Evolutionary conservation across 2,888 invertebrate genomes (phyloP).

Genomic region (Lysandra bellargus): DNA sequence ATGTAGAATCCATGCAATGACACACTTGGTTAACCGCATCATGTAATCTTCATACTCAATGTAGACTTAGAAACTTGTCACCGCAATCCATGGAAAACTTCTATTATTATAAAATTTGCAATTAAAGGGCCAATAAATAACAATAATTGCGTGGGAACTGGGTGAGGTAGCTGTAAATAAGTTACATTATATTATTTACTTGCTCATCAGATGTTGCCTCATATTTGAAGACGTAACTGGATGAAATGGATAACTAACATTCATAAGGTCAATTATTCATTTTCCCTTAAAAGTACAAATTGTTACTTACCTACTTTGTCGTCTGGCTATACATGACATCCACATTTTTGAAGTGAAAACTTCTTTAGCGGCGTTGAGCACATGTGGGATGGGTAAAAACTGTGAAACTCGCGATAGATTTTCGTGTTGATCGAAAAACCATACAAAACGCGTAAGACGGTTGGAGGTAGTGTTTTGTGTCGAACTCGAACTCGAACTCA

Average conservation of each 20-base stretch:
- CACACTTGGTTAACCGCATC: not conserved
- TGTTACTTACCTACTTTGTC: too few relatives aligned
- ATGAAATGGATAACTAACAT: too few relatives aligned
- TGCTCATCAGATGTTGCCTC: constrained; percentile 31
- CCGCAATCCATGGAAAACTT: not conserved
- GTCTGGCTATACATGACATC: too few relatives aligned
- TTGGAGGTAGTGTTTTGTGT: too few relatives aligned
- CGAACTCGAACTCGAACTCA: too few relatives aligned
- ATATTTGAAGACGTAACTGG: not conserved
- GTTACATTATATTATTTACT: constrained; percentile 21
- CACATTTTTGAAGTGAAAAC: too few relatives aligned
- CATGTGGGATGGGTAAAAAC: too few relatives aligned
- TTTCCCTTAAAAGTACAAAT: not conserved
- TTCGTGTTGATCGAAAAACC: too few relatives aligned
- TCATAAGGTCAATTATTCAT: too few relatives aligned
- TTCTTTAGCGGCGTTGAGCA: too few relatives aligned
- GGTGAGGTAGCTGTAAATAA: not conserved
- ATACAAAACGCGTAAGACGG: too few relatives aligned
- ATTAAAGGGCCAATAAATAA: constrained; percentile 22
- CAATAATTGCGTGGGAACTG: not conserved
- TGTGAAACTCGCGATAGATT: too few relatives aligned
- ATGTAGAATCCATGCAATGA: not conserved
- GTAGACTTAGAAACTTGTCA: not conserved
- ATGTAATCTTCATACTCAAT: not conserved
- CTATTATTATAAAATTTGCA: constrained; percentile 35